A percentile compares a stretch with the other conserved stretches of the same genome.
phyloP scores from a whole-genome alignment of 1,140 invertebrate genomes.

The Drosophila dunni region DNA sequence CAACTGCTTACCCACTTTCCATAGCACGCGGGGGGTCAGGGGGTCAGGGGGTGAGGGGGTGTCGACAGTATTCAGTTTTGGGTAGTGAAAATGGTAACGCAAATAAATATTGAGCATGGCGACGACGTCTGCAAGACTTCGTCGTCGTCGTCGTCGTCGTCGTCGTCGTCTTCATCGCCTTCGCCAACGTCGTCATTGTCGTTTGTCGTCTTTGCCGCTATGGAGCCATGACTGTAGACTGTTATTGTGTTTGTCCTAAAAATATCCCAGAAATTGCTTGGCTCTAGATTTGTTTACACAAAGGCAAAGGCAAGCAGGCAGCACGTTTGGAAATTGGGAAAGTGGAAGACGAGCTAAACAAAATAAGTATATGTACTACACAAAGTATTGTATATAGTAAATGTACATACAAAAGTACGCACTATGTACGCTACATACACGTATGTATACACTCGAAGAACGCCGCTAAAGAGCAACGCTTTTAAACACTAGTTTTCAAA shows the following conservation, averaged over 20 bases:
- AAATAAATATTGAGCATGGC: slow-evolving; percentile 72
- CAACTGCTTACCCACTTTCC: background rate
- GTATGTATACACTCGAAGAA: background rate
- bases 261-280: slow-evolving; percentile 56
- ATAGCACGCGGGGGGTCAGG: background rate
- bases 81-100: slow-evolving; percentile 56
- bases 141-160: background rate
- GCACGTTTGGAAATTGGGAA: slow-evolving; percentile 64
- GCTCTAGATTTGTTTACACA: slow-evolving; percentile 68
- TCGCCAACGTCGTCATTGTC: slow-evolving; percentile 3
- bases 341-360: slow-evolving; percentile 55
- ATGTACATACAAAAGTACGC: background rate
- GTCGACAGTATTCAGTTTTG: slow-evolving; percentile 5
- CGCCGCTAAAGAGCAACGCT: background rate
- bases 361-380: slow-evolving; percentile 71
- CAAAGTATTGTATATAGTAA: slow-evolving; percentile 19
- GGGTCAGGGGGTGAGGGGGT: background rate
- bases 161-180: background rate
- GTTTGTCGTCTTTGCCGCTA: slow-evolving; percentile 25
- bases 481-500: no score
- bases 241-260: slow-evolving; percentile 56
- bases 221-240: slow-evolving; percentile 32
- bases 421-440: background rate
- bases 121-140: slow-evolving; percentile 27
- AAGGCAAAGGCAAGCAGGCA: slow-evolving; percentile 48